Conservation (phyloP, 2,113 vertebrate species). For the Sphyrna mokarran region DNA sequence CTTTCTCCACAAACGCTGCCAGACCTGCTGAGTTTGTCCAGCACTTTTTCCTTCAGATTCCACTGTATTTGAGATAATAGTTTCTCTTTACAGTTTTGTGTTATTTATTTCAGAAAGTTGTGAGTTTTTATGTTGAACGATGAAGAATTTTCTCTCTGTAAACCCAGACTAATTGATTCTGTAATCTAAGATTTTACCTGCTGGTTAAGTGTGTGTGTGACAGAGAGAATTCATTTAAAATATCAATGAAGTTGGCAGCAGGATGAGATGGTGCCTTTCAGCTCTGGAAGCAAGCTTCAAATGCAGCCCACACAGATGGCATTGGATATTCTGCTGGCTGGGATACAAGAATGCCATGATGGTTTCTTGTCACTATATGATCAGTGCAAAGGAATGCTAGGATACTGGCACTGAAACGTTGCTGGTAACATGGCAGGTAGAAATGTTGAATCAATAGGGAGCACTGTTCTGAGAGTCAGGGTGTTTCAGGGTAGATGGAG, state of each 20-base stretch:
- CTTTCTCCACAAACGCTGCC: not conserved
- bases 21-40: not conserved
- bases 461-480: not conserved
- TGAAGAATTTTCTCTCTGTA: not conserved
- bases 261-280: not conserved
- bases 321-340: not conserved
- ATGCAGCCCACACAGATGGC: not conserved
- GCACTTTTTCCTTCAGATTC: not conserved
- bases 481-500: not conserved
- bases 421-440: not conserved
- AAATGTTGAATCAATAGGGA: not conserved
- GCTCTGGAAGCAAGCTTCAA: not conserved
- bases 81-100: not conserved
- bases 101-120: not conserved
- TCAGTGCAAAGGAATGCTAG: not conserved
- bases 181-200: not conserved
- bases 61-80: not conserved
- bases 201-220: too few relatives aligned
- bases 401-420: not conserved
- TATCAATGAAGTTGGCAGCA: not conserved
- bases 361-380: not conserved
- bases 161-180: not conserved
- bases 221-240: not conserved
- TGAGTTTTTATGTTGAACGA: not conserved
- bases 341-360: not conserved